Evolutionary conservation across 1,140 invertebrate genomes (phyloP), one percentile per base, ranked within the genome.

Genomic region (Apis laboriosa): DNA sequence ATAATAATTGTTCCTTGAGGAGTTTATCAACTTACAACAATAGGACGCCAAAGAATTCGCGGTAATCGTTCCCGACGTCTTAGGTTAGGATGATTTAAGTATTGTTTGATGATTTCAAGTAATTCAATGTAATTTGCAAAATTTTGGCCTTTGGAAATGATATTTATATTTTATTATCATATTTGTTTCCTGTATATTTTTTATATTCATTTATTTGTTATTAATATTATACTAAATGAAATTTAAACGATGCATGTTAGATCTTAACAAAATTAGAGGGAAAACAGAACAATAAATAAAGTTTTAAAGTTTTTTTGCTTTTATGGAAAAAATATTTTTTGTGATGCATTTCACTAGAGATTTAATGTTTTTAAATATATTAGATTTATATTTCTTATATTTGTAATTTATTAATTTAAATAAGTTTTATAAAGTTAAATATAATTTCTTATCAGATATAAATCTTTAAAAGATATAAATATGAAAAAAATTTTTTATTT

Each of bases 71-170:
- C 72, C 34, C 73, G 43, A 72, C 77, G 74, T 87, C 83, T 87
- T 83, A 87, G 86, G 86, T 87, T 87, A 87, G 86, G 77, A 87
- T 49, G 81, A 76, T 77, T 70, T 60, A 58, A 81, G 9, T 70
- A 60, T 67, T 51, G 63, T 66, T 72, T 61, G 53, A n/a, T 75
- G 15, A 63, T 60, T 60, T 63, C 28, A 49, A 56, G 8, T 55
- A 63, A 53, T 56, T 58, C 28, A 53, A 67, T 76, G 7, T 7
- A 56, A 75, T 78, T 63, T 34, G 11, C 9, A 28, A 17, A 78
- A 79, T 51, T 79, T 43, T 76, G 9, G 43, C 53, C 74, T 56
- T 24, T 24, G 24, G 8, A 66, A 64, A 68, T 58, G 2, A 19
- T 64, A 66, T 61, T 43, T 67, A 63, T 24, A 11, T 55, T 17